Evolutionary conservation across 2,113 vertebrate species (phyloP), one percentile per base, ranked within the genome.

Genomic region (Piprites chloris): DNA sequence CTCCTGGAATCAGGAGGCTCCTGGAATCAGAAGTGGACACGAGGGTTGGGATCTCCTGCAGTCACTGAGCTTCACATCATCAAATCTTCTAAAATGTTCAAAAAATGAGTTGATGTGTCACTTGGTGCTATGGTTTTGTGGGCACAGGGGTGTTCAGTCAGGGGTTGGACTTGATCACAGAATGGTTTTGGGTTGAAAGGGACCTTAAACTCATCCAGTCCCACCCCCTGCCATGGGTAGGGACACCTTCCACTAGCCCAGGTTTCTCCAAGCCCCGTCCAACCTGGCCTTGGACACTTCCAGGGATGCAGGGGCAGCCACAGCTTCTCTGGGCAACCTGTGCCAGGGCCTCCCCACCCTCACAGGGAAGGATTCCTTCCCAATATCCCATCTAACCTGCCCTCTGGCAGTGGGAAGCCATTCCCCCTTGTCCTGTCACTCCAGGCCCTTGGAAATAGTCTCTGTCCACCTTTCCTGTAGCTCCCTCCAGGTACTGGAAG

Each of bases 41-140:
- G 2, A 1, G 30, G 41, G 4, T 4, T 23, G 59, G 73, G 19
- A 33, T 39, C 27, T 84, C 35, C 30, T 61, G 2, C 27, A 27
- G 19, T 7, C 35, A 37, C 20, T 0, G 0, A 42, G 41, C 5
- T 27, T 42, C 50, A 12, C 19, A 12, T 22, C 37, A 20, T 56
- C 1, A 0, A 17, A 14, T 80, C 72, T 62, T 15, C 37, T 52
- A 5, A 50, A 44, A 9, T 6, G n/a, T 1, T 61, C 61, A 61
- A 4, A 63, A 61, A 30, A 46, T 4, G 16, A 59, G 33, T 16
- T 4, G 28, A 46, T 0, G 6, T 28, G 44, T 44, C 61, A n/a
- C 8, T 32, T 30, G n/a, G 33, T 75, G 62, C 9, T 12, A 4
- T 6, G 19, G 37, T 74, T 35, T 23, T 20, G 61, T 52, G 44